These are phyloP conservation scores for Machimus rusticus DNA, from an alignment of 2,888 invertebrate species.

Conservation along the genomic window DNA sequence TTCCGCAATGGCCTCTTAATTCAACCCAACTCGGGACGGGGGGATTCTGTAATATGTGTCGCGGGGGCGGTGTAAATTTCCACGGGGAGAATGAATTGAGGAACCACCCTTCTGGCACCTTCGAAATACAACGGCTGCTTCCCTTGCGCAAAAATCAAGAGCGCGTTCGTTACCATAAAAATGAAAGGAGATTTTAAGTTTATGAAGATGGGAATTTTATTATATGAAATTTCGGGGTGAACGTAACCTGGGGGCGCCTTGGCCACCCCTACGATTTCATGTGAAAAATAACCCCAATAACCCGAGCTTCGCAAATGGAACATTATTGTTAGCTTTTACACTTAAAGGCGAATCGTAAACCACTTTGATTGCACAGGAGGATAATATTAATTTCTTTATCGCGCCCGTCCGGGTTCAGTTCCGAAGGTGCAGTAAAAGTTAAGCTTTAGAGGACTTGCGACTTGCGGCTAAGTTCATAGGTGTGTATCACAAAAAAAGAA, in stretches of 20 bases:
- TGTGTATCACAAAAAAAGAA: background rate
- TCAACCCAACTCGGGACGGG: background rate
- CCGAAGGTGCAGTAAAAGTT: background rate
- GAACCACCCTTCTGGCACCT: background rate
- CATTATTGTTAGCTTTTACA: slow-evolving; percentile 9
- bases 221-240: background rate
- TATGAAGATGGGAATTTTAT: slow-evolving; percentile 25
- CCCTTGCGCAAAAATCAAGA: background rate
- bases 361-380: background rate
- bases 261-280: background rate
- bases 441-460: background rate
- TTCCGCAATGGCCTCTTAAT: slow-evolving; percentile 7
- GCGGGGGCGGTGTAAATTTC: background rate
- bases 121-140: background rate
- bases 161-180: slow-evolving; percentile 3
- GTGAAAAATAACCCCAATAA: background rate
- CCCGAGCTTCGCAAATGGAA: background rate
- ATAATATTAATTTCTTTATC: slow-evolving; percentile 4
- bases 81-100: background rate
- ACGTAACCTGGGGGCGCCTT: background rate
- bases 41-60: background rate
- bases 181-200: slow-evolving; percentile 17
- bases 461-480: background rate
- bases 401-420: background rate
- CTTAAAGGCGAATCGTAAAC: slow-evolving; percentile 1